A percentile compares a stretch with the other conserved stretches of the same genome.
These are phyloP conservation scores for Ameiurus melas DNA, from an alignment of 2,113 vertebrate species.

Conservation along the genomic window DNA sequence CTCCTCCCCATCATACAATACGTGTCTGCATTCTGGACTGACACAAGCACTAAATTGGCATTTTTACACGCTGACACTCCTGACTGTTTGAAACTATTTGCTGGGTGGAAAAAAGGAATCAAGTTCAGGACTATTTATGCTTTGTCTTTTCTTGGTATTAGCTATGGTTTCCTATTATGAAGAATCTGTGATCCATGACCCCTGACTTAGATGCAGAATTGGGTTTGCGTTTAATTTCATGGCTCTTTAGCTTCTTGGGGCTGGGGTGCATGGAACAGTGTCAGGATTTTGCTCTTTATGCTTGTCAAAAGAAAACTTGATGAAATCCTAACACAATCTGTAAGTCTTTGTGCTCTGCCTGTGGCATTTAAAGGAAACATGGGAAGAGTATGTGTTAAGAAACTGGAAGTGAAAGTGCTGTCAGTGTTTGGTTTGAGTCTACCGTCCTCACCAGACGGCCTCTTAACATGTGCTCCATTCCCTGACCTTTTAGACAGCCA, in stretches of 20 bases:
- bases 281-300: background rate
- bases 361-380: background rate
- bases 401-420: background rate
- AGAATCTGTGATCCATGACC: background rate
- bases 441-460: background rate
- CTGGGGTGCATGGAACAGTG: background rate
- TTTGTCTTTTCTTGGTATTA: background rate
- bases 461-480: slow-evolving; percentile 2
- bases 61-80: background rate
- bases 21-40: background rate
- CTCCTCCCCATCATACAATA: background rate
- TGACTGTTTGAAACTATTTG: background rate
- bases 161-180: background rate
- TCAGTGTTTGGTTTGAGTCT: background rate
- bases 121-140: background rate
- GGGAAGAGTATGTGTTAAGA: background rate
- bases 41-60: background rate
- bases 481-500: slow-evolving; percentile 31
- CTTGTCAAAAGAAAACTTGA: background rate
- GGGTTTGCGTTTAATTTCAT: background rate
- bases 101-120: background rate
- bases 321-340: background rate
- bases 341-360: background rate
- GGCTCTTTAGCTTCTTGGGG: background rate
- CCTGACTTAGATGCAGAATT: background rate